Percentiles rank a stretch among this genome's conserved stretches.
phyloP scores from a whole-genome alignment of 2,797 vertebrate species.

The Simalia tracyae region DNA sequence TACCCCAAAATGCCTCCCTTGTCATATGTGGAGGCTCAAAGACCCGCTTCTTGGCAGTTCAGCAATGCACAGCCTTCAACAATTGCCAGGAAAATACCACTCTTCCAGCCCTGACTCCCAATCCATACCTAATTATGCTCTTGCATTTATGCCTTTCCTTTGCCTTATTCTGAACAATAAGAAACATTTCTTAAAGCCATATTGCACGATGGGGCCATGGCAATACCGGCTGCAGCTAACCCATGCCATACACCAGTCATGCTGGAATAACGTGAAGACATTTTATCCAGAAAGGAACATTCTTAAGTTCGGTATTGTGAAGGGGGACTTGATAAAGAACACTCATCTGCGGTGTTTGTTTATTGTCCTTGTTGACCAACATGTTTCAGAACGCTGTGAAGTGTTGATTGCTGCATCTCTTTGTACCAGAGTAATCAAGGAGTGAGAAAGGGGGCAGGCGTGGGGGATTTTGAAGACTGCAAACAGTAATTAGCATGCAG shows the following conservation, averaged over 20 bases:
- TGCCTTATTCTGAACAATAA: neutral
- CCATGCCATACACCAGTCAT: too few species aligned
- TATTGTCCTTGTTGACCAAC: neutral
- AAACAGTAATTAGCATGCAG: slow-evolving; percentile 73
- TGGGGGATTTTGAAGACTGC: neutral
- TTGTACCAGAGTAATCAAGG: slow-evolving; percentile 52
- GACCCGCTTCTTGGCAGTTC: neutral
- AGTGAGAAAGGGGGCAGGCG: neutral
- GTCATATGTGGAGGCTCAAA: neutral
- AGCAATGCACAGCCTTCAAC: neutral
- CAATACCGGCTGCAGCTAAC: neutral
- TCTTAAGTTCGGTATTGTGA: neutral
- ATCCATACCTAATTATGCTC: neutral
- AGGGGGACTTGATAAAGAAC: neutral
- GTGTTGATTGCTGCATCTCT: slow-evolving; percentile 52
- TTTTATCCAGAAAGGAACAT: neutral
- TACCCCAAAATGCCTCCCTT: neutral
- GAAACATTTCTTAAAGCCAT: neutral
- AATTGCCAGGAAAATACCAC: neutral
- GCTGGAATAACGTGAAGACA: neutral
- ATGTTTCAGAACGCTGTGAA: slow-evolving; percentile 29
- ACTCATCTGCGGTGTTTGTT: slow-evolving; percentile 54
- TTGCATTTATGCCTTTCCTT: neutral
- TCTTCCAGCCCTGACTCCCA: neutral
- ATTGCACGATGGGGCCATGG: too few species aligned